Percentiles rank a stretch among this genome's conserved stretches.
Conservation (phyloP, 1,140 invertebrate genomes). For the Trichonephila clavata region DNA sequence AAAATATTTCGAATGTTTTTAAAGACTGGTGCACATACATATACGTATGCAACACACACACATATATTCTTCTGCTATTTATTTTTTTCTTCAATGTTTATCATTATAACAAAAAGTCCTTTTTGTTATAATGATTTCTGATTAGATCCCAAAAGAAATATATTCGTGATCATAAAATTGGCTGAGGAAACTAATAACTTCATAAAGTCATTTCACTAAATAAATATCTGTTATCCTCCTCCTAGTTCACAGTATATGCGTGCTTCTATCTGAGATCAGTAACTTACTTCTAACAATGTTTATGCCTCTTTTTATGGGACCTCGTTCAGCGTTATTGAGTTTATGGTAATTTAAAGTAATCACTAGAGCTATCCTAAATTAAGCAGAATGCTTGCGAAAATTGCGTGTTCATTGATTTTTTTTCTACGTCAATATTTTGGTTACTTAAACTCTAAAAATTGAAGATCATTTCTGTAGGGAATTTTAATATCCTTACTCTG, state of each 20-base stretch:
- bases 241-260: not conserved
- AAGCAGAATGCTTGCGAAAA: not conserved
- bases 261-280: not conserved
- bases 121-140: too few species aligned
- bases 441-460: not conserved
- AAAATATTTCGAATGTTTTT: too few species aligned
- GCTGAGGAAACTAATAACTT: not conserved
- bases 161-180: not conserved
- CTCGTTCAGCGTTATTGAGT: not conserved
- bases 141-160: too few species aligned
- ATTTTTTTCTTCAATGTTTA: too few species aligned
- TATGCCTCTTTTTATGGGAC: not conserved
- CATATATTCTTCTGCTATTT: too few species aligned
- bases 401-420: not conserved
- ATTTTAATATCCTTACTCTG: not conserved
- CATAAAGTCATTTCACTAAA: not conserved
- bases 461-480: not conserved
- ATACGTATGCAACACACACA: too few species aligned
- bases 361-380: not conserved
- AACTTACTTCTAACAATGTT: not conserved
- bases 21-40: too few species aligned
- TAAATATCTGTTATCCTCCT: not conserved
- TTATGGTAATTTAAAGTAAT: not conserved
- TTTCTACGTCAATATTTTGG: not conserved
- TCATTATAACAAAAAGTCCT: too few species aligned